Evolutionary conservation across 2,797 vertebrate species (phyloP).

Genomic region (Alcedo quadribrachys): DNA sequence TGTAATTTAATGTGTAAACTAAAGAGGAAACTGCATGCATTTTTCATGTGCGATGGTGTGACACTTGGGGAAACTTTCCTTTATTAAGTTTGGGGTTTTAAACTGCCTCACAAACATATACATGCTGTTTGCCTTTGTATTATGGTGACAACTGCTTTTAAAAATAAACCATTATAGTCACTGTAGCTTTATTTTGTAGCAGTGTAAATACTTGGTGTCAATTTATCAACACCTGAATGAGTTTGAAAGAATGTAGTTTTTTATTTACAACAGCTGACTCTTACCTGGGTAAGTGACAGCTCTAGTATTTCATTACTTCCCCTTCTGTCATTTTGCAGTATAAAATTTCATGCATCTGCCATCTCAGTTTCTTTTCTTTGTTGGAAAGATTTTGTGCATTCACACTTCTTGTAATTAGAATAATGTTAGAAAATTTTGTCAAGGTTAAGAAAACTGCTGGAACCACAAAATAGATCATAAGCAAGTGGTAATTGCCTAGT

Average conservation of each 20-base stretch:
- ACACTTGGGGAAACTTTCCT: not conserved
- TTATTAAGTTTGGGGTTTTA: not conserved
- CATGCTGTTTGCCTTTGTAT: not conserved
- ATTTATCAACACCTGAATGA: not conserved
- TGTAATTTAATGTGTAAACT: not conserved
- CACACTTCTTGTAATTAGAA: conserved; percentile 43
- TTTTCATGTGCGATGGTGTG: not conserved
- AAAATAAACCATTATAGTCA: not conserved
- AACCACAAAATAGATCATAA: not conserved
- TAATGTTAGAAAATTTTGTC: conserved; percentile 3
- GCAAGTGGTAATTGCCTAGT: not conserved
- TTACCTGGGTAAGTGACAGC: conserved; percentile 27
- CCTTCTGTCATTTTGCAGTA: conserved; percentile 42
- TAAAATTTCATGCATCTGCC: conserved; percentile 41
- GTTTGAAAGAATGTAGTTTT: conserved; percentile 7
- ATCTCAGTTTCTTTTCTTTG: conserved; percentile 46
- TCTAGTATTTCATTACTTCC: conserved; percentile 37
- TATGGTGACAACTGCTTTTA: not conserved
- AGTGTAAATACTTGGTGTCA: not conserved
- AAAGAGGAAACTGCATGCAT: not conserved
- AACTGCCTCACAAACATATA: not conserved
- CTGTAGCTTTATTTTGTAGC: not conserved
- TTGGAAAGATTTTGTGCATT: not conserved
- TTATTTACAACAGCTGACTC: conserved; percentile 41
- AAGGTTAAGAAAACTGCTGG: conserved; percentile 31